Conservation (phyloP, 2,797 vertebrate species). For the Gymnoscopelus braueri region DNA sequence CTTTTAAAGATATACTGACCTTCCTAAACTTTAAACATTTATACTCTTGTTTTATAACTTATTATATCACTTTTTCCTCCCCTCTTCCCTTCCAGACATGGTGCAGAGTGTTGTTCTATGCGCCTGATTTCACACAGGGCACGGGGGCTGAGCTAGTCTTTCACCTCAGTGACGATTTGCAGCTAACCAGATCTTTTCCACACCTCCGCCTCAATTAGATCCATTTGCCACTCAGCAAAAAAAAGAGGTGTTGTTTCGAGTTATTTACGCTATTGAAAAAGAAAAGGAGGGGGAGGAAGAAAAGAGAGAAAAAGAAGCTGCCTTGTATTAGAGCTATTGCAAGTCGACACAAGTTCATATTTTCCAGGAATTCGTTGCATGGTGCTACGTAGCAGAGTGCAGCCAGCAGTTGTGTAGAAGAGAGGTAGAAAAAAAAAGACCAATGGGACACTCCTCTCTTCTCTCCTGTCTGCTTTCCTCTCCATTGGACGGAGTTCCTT, state of each 20-base stretch:
- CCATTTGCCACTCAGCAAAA: constrained; percentile 45
- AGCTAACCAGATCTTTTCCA: constrained; percentile 22
- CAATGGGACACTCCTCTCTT: constrained; percentile 48
- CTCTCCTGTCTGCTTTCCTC: background rate
- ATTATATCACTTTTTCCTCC: constrained; percentile 45
- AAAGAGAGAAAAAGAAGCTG: constrained; percentile 34
- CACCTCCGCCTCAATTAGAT: constrained; percentile 28
- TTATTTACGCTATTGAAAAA: constrained; percentile 72
- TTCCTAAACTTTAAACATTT: constrained; percentile 32
- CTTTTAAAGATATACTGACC: constrained; percentile 1
- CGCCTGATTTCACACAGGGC: constrained; percentile 28
- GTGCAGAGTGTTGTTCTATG: constrained; percentile 29
- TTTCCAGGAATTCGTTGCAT: constrained; percentile 83
- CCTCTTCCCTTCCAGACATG: constrained; percentile 26
- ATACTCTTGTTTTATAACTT: constrained; percentile 37
- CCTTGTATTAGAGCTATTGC: constrained; percentile 73
- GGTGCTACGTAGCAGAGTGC: constrained; percentile 47
- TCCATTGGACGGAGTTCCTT: background rate
- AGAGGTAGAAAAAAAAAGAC: constrained; percentile 57
- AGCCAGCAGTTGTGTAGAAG: constrained; percentile 70
- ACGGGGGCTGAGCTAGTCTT: constrained; percentile 22
- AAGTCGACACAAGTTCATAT: constrained; percentile 83
- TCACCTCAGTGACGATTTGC: constrained; percentile 30
- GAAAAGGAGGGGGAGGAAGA: constrained; percentile 24
- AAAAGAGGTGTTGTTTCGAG: constrained; percentile 71